phyloP scores from a whole-genome alignment of 2,113 vertebrate species.

The Crypturellus undulatus region DNA sequence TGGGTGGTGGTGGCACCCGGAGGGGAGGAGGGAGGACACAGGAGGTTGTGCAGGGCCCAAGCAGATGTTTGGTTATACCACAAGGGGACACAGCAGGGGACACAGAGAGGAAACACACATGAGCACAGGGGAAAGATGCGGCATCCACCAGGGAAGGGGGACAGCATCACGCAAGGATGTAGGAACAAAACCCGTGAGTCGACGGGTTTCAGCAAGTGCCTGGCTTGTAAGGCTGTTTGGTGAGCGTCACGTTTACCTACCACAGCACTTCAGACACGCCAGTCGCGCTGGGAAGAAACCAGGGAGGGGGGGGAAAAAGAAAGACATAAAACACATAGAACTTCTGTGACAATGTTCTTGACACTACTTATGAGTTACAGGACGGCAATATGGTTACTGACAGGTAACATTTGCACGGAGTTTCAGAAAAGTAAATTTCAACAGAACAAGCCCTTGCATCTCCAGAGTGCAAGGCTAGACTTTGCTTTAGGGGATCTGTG shows the following conservation, averaged over 20 bases:
- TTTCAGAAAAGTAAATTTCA: background rate
- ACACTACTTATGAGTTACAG: background rate
- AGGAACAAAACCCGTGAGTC: background rate
- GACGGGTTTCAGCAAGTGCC: background rate
- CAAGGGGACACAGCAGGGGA: background rate
- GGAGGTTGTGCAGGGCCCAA: too few species aligned
- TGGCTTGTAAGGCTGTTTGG: background rate
- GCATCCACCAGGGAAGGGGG: background rate
- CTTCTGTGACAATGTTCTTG: background rate
- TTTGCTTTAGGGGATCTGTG: background rate
- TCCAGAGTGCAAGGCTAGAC: background rate
- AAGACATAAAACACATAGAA: background rate
- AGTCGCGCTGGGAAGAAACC: background rate
- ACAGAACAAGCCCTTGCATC: background rate
- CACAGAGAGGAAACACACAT: background rate
- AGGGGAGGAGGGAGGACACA: background rate
- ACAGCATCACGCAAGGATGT: background rate
- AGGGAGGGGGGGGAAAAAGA: background rate
- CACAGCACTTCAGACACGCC: background rate
- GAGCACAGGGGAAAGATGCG: background rate
- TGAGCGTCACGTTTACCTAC: background rate
- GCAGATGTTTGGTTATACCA: background rate
- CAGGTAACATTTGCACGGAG: background rate
- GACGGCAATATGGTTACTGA: background rate
- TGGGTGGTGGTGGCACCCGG: rapidly evolving